Conservation (phyloP, 2,888 invertebrate species). For the Parthenolecanium corni region DNA sequence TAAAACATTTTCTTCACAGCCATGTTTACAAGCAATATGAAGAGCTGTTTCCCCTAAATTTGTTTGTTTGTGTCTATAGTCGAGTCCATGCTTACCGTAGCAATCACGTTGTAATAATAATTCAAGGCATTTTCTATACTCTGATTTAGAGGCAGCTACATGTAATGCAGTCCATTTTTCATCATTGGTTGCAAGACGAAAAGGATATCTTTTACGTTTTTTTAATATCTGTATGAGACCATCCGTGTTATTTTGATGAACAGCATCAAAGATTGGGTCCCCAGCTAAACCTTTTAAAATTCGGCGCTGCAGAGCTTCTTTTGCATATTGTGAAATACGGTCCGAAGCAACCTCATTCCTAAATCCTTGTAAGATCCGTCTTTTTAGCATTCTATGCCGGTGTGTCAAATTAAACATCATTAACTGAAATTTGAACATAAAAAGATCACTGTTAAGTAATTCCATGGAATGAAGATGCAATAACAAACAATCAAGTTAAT, state of each 20-base stretch:
- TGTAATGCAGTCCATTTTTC: conserved; percentile 15
- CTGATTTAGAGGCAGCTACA: conserved; percentile 1
- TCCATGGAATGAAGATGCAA: too few species aligned
- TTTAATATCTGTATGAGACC: neutral
- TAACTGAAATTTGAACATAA: too few species aligned
- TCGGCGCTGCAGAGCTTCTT: too few species aligned
- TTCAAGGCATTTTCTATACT: neutral
- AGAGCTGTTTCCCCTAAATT: conserved; percentile 10
- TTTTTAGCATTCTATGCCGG: too few species aligned
- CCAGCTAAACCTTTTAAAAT: too few species aligned
- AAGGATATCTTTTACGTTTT: neutral
- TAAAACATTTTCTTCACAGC: neutral
- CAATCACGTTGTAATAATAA: neutral
- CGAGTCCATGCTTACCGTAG: neutral
- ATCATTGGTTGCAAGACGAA: neutral
- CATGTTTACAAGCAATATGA: conserved; percentile 1
- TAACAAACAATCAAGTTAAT: too few species aligned
- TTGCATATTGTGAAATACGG: too few species aligned
- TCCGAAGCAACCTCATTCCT: too few species aligned
- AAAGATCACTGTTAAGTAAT: too few species aligned
- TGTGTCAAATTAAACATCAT: too few species aligned
- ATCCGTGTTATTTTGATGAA: neutral
- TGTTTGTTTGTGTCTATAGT: neutral
- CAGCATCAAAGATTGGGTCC: neutral
- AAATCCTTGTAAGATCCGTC: too few species aligned